Evolutionary conservation across 2,888 invertebrate species (phyloP).

Genomic region (Gymnoscelis rufifasciata): DNA sequence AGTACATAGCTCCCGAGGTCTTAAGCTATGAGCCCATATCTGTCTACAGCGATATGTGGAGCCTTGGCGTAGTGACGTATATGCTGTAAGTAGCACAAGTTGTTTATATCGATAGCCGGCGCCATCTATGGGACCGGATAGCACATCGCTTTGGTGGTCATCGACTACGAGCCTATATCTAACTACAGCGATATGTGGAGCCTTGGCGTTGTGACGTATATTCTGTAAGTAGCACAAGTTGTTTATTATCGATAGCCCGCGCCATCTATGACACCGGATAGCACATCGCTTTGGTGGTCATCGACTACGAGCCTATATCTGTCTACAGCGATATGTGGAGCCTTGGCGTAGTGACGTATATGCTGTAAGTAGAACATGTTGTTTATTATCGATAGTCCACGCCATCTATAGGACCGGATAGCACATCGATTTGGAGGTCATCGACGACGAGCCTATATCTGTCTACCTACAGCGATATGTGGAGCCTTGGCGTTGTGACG

Average conservation of each 20-base stretch:
- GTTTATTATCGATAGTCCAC: too few relatives aligned
- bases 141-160: conserved; percentile 95
- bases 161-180: conserved; percentile 92
- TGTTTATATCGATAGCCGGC: too few relatives aligned
- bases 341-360: conserved; percentile 36
- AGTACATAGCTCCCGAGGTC: conserved; percentile 95
- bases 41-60: conserved; percentile 96
- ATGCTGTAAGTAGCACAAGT: too few relatives aligned
- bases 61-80: conserved; percentile 57
- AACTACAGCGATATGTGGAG: conserved; percentile 97
- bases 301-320: conserved; percentile 92
- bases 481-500: conserved; percentile 80
- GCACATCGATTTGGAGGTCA: conserved; percentile 95
- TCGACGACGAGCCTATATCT: conserved; percentile 92
- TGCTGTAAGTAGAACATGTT: conserved; percentile 21
- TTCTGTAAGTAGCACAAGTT: too few relatives aligned
- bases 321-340: conserved; percentile 97
- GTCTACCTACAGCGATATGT: conserved; percentile 95
- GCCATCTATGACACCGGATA: conserved; percentile 93
- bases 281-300: conserved; percentile 95
- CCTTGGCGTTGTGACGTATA: conserved; percentile 39
- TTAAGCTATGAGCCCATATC: conserved; percentile 93
- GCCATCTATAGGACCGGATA: conserved; percentile 93
- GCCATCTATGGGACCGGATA: conserved; percentile 93
- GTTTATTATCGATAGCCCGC: too few relatives aligned